Evolutionary conservation across 2,797 vertebrate species (phyloP).

Genomic region (Moxostoma hubbsi): DNA sequence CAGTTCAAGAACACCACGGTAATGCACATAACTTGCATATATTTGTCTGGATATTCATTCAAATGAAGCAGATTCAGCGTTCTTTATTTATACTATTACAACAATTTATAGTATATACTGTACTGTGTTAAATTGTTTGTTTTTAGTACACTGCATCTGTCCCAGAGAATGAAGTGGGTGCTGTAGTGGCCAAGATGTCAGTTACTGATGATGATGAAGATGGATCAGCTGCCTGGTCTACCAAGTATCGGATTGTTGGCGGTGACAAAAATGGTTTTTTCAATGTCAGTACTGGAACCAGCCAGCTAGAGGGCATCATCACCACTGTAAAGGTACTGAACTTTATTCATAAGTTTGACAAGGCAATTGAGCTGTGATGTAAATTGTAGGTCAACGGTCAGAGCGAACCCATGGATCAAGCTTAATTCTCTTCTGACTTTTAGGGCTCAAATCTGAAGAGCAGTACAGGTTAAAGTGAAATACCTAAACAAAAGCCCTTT

Average conservation of each 20-base stretch:
- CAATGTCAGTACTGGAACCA: not conserved
- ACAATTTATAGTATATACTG: not conserved
- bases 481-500: not conserved
- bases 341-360: not conserved
- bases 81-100: too few relatives aligned
- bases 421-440: conserved; percentile 28
- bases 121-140: not conserved
- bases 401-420: too few relatives aligned
- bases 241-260: conserved; percentile 39
- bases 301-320: conserved; percentile 77
- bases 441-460: too few relatives aligned
- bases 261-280: conserved; percentile 71
- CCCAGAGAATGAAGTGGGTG: conserved; percentile 76
- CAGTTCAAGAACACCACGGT: conserved; percentile 64
- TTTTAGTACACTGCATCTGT: conserved; percentile 74
- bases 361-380: not conserved
- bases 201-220: conserved; percentile 81
- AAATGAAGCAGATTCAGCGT: conserved; percentile 30
- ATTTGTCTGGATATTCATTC: conserved; percentile 56
- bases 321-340: conserved; percentile 71
- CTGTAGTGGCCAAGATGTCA: conserved; percentile 68
- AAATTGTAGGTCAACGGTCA: too few relatives aligned
- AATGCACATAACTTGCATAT: conserved; percentile 35
- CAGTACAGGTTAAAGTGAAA: not conserved
- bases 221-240: conserved; percentile 76